Base-by-base conservation (phyloP, 1,140 invertebrate species). In the Uloborus diversus region DNA sequence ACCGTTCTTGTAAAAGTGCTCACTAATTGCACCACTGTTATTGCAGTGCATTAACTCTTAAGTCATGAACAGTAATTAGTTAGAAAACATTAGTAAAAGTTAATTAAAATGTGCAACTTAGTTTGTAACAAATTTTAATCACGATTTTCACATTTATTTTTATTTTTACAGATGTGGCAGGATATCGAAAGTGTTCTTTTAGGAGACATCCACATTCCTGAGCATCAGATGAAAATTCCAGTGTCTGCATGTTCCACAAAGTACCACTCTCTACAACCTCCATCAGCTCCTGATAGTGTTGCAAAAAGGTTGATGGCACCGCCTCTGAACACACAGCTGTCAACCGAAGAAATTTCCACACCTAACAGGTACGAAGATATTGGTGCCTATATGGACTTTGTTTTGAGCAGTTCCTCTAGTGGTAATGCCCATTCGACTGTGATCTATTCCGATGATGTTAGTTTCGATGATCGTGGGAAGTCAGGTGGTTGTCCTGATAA, bases 111-210 rank as follows among this genome's bases (percentile, higher is more conserved):
- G n/a, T n/a, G n/a, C n/a, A n/a, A n/a, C n/a, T n/a, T n/a, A n/a
- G n/a, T n/a, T n/a, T n/a, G n/a, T n/a, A n/a, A n/a, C n/a, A n/a
- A n/a, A n/a, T n/a, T n/a, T n/a, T n/a, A n/a, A n/a, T n/a, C n/a
- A n/a, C n/a, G n/a, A n/a, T n/a, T n/a, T n/a, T n/a, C n/a, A n/a
- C n/a, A n/a, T 53, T 20, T 51, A 4, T 51, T 69, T 71, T 81
- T 64, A 80, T 79, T 83, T 64, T 85, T 85, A 11, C 84, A 89
- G 86, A 89, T 89, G 87, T 89, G 88, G 88, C 88, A 88, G 82
- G 88, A 88, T 81, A 88, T 89, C 51, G 88, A 89, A 81, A 87
- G 86, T 80, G 86, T 88, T 30, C 84, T 89, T 20, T 82, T 88
- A 82, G 87, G 86, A 25, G 86, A 88, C 59, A 84, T 75, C 82